Evolutionary conservation across 2,888 invertebrate genomes (phyloP), one percentile per base, ranked within the genome.

Genomic region (Lepidocyrtoides sp.): DNA sequence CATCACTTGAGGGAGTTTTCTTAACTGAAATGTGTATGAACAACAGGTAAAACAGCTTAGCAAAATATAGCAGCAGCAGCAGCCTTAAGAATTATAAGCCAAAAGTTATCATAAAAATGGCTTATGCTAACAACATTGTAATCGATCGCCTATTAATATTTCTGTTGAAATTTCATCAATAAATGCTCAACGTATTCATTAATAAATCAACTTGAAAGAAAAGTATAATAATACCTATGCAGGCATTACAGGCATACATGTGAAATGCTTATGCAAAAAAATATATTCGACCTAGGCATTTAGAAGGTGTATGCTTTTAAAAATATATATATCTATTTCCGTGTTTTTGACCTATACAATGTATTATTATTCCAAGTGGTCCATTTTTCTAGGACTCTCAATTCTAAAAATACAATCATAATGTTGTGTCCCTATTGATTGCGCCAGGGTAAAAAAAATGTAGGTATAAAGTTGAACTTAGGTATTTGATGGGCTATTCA

Each of bases 321-420:
- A 48, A 69, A 36, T n/a, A n/a, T n/a, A n/a, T 26, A 72, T 72
- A 72, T 54, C 77, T 10, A 82, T 89, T 89, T 89, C 82, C 88
- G 82, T 72, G 57, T 41, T 88, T 79, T 81, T 88, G 88, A 88
- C 88, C 88, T 81, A 81, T 63, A 88, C 75, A 75, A 48, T 36
- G 23, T n/a, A n/a, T n/a, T n/a, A n/a, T n/a, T 4, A 75, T 75
- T 75, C 36, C 48, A 75, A 51, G 48, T 17, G 20, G 51, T 14
- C 51, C 44, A 72, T 75, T 48, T 75, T 14, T 17, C 32, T 29
- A 41, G 5, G 48, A 75, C 3, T n/a, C n/a, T n/a, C n/a, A n/a
- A n/a, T 3, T 12, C 72, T 48, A 75, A 69, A 69, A 69, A 75
- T 48, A 75, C 48, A 36, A 69, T 29, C 29, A 29, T 7, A 32